Base-by-base conservation (phyloP, 2,797 vertebrate species). In the Cetoscarus ocellatus region DNA sequence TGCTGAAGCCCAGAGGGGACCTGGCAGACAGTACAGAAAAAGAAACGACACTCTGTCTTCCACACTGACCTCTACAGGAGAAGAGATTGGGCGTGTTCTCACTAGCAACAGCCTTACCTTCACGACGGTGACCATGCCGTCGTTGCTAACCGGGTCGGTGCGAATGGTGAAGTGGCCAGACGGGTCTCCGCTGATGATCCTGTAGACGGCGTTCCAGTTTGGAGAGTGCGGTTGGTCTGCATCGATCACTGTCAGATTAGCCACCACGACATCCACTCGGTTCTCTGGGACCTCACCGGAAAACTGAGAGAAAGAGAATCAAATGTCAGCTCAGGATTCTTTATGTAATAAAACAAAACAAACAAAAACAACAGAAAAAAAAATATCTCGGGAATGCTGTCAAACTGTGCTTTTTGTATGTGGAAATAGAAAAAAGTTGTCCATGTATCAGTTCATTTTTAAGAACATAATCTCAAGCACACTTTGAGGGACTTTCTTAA, bases 121-220 rank as follows among this genome's bases (percentile, higher is more conserved):
- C 38, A 96, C 95, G 49, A 98, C 97, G 0, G 96, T 97, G 57
- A 99, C 96, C 95, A 98, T 94, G 88, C 97, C 97, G 18, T 98
- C 95, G 0, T 98, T 99, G 94, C 94, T 95, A 80, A 95, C 40
- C 0, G 97, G 97, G 90, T 99, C 96, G 0, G 97, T 98, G 57
- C 95, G 95, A 78, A 99, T 86, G 67, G 91, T 95, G 93, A 99
- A 99, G 85, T 98, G 97, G 0, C 95, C 95, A 0, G 94, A 88
- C 11, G 96, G 95, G 88, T 99, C 97, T 10, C 97, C 97, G 0
- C 96, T 97, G 93, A 98, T 96, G 81, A 98, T 97, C 81, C 95
- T 93, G 92, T 99, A 99, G 62, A 96, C 71, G 2, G 97, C 97
- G 0, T 98, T 98, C 97, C 97, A 99, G 93, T 98, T 98, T 0